Evolutionary conservation across 2,797 vertebrate genomes (phyloP).

Genomic region (Pantherophis vulpinus): DNA sequence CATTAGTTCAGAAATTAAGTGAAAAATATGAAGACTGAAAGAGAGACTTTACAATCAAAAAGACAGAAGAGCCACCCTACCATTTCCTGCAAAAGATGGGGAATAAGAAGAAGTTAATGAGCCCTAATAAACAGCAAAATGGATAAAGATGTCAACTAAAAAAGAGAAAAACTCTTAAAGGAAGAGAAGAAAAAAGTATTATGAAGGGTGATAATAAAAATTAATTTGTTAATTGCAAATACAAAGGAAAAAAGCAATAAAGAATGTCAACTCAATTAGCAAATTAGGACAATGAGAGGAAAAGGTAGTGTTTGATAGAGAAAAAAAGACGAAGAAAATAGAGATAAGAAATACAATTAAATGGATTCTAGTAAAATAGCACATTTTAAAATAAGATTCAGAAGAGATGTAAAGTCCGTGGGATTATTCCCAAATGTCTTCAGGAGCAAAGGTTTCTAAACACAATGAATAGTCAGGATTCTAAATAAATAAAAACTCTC

Average conservation of each 20-base stretch:
- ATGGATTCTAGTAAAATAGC: not conserved
- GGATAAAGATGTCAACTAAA: not conserved
- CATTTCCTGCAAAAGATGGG: not conserved
- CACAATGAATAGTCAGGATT: not conserved
- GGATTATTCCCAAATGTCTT: not conserved
- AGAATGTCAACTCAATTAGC: not conserved
- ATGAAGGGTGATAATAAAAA: not conserved
- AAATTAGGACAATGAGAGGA: not conserved
- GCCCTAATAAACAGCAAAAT: not conserved
- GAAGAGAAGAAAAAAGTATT: not conserved
- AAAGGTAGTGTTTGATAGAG: not conserved
- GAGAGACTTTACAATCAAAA: not conserved
- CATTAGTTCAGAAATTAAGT: not conserved
- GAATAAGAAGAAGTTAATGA: not conserved
- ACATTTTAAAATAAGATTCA: not conserved
- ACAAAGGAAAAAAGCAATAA: not conserved
- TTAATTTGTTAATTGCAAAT: not conserved
- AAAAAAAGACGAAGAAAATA: not conserved
- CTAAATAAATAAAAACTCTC: not conserved
- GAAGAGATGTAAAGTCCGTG: not conserved
- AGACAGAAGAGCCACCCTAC: not conserved
- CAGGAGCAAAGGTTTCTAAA: not conserved
- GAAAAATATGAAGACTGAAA: not conserved
- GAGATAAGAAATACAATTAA: not conserved
- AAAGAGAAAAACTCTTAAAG: not conserved